phyloP scores from a whole-genome alignment of 2,888 invertebrate genomes.

The Nemotelus nigrinus region DNA sequence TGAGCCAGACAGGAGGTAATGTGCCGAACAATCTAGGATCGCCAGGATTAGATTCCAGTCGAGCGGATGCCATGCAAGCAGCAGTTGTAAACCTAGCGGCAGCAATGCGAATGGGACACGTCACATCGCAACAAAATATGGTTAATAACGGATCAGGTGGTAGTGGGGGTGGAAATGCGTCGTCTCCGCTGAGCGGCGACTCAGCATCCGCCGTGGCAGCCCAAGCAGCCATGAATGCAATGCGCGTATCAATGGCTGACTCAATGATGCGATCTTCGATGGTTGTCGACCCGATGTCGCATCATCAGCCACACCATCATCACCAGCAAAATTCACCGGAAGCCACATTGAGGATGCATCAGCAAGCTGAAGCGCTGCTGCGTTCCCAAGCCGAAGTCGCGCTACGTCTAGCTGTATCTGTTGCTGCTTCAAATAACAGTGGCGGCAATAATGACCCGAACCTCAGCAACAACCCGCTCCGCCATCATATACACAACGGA shows the following conservation, averaged over 20 bases:
- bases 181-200: constrained; percentile 64
- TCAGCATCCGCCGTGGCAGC: constrained; percentile 66
- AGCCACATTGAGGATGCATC: constrained; percentile 76
- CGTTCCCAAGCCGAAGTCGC: constrained; percentile 88
- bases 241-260: constrained; percentile 70
- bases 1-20: constrained; percentile 69
- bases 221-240: constrained; percentile 70
- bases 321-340: constrained; percentile 58
- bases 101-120: constrained; percentile 74
- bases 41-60: constrained; percentile 66
- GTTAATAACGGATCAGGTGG: constrained; percentile 52
- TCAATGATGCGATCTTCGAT: constrained; percentile 66
- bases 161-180: constrained; percentile 53
- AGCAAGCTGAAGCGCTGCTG: constrained; percentile 83
- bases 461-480: constrained; percentile 48
- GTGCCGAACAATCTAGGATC: constrained; percentile 65
- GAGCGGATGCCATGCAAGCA: constrained; percentile 73
- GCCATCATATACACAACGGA: constrained; percentile 47
- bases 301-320: constrained; percentile 58
- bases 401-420: constrained; percentile 81
- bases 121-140: constrained; percentile 53
- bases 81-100: constrained; percentile 81
- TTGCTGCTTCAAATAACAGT: constrained; percentile 66
- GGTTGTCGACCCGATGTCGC: constrained; percentile 65
- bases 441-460: constrained; percentile 47